phyloP scores from a whole-genome alignment of 2,797 vertebrate species.

The Borostomias antarcticus region DNA sequence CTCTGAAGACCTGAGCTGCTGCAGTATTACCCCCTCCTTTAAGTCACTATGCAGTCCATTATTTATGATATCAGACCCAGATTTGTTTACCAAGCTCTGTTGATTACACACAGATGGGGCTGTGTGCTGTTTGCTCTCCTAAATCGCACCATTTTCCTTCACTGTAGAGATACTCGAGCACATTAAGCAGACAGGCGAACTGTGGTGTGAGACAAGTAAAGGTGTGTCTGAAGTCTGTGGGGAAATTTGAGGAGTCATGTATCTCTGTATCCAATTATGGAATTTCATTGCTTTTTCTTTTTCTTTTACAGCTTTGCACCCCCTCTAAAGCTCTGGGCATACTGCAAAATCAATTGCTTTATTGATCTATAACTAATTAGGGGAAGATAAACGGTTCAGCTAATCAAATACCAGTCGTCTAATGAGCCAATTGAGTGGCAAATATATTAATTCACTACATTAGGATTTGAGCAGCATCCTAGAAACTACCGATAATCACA shows the following conservation, averaged over 20 bases:
- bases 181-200: neutral
- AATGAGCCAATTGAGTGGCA: slow-evolving; percentile 73
- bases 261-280: slow-evolving; percentile 66
- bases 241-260: slow-evolving; percentile 71
- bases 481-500: neutral
- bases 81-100: slow-evolving; percentile 30
- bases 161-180: neutral
- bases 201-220: slow-evolving; percentile 29
- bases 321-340: slow-evolving; percentile 66
- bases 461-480: slow-evolving; percentile 44
- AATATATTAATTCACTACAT: slow-evolving; percentile 71
- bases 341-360: slow-evolving; percentile 81
- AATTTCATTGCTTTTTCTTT: too few relatives aligned
- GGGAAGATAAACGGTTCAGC: slow-evolving; percentile 78
- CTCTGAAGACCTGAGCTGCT: slow-evolving; percentile 50
- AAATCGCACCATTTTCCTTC: slow-evolving; percentile 20
- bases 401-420: slow-evolving; percentile 76
- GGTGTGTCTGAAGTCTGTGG: slow-evolving; percentile 53
- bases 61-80: slow-evolving; percentile 44
- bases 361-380: slow-evolving; percentile 85
- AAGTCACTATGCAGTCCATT: slow-evolving; percentile 32
- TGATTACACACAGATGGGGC: slow-evolving; percentile 27
- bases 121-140: slow-evolving; percentile 14
- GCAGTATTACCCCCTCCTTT: slow-evolving; percentile 47
- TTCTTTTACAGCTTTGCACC: slow-evolving; percentile 73